These are phyloP conservation scores for Notoglanidium macrostoma DNA, from an alignment of 2,797 vertebrate genomes.

Conservation along the genomic window DNA sequence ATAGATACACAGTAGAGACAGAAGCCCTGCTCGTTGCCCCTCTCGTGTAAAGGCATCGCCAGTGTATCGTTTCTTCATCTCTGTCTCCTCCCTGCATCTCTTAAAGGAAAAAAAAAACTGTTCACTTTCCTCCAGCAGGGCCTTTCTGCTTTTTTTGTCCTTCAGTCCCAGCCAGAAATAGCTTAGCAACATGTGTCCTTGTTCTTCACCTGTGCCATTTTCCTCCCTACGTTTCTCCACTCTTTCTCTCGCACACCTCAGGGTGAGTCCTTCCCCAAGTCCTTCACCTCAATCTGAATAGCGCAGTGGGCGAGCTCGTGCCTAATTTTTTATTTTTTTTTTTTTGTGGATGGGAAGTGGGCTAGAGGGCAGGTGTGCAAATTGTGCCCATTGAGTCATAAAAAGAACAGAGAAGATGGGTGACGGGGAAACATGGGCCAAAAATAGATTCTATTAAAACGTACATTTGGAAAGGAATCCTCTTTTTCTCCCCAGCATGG, in stretches of 20 bases:
- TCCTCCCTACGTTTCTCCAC: not conserved
- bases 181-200: constrained; percentile 4
- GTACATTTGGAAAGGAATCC: not conserved
- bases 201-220: constrained; percentile 29
- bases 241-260: constrained; percentile 11
- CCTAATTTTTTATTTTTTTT: constrained; percentile 18
- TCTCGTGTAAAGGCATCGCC: not conserved
- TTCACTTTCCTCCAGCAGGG: not conserved
- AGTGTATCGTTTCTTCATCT: not conserved
- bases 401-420: constrained; percentile 41
- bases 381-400: constrained; percentile 50
- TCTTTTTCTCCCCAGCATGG: not conserved
- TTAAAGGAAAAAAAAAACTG: not conserved
- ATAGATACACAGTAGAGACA: not conserved
- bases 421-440: constrained; percentile 20
- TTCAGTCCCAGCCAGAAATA: not conserved
- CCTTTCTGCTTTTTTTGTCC: not conserved
- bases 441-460: constrained; percentile 16
- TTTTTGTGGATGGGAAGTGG: constrained; percentile 6
- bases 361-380: constrained; percentile 3
- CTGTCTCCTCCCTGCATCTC: not conserved
- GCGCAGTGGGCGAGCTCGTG: constrained; percentile 10
- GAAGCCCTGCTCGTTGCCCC: not conserved
- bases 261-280: not conserved
- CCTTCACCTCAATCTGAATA: constrained; percentile 19